phyloP scores from a whole-genome alignment of 2,113 vertebrate species.

The Silurus glanis region DNA sequence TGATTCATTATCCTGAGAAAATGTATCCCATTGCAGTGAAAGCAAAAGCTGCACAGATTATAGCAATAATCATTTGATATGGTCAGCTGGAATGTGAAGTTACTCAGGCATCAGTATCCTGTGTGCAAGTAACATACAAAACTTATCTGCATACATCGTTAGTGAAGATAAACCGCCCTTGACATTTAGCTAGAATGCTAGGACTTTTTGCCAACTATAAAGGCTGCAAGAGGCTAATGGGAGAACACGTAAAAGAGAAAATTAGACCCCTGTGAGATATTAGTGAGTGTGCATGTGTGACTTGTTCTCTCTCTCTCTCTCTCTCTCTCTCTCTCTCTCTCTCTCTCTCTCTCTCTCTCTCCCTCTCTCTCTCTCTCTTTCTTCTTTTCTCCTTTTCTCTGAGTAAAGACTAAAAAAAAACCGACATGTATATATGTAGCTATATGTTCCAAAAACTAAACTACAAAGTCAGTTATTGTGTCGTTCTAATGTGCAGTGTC shows the following conservation, averaged over 20 bases:
- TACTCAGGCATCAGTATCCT: neutral
- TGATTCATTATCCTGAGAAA: neutral
- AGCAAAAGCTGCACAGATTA: neutral
- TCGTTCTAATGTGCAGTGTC: neutral
- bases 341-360: neutral
- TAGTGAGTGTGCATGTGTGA: neutral
- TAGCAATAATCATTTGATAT: neutral
- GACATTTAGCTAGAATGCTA: constrained; percentile 32
- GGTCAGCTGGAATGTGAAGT: neutral
- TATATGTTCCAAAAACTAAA: neutral
- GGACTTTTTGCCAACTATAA: constrained; percentile 31
- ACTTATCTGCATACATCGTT: neutral
- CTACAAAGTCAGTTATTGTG: neutral
- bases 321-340: neutral
- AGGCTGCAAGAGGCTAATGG: neutral
- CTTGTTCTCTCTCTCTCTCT: neutral
- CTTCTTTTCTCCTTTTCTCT: no score
- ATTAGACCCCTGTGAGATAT: constrained; percentile 34
- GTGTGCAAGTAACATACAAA: neutral
- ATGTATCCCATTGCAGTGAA: neutral
- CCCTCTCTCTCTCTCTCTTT: neutral
- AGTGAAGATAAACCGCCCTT: constrained; percentile 26
- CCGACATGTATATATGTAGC: no score
- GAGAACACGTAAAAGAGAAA: constrained; percentile 27
- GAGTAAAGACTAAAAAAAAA: no score